Conservation (phyloP, 2,888 invertebrate genomes). For the Netelia virgata region DNA sequence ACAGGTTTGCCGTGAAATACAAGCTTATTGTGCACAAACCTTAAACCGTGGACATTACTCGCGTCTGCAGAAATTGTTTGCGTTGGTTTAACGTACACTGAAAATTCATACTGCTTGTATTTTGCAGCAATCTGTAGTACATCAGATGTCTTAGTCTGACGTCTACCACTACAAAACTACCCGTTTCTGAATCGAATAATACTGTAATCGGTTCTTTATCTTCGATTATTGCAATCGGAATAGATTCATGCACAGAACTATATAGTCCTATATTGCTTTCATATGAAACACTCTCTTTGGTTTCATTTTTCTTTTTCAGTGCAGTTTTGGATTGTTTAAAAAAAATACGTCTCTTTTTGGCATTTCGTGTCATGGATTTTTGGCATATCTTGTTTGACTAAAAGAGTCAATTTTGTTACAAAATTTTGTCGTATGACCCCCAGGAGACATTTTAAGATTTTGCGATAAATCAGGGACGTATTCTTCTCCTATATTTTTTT, state of each 20-base stretch:
- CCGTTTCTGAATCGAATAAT: conserved; percentile 69
- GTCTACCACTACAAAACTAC: conserved; percentile 63
- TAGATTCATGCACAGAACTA: conserved; percentile 54
- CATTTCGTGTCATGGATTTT: conserved; percentile 37
- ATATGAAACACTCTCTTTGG: conserved; percentile 60
- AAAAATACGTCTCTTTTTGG: conserved; percentile 45
- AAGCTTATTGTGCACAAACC: conserved; percentile 45
- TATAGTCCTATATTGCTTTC: conserved; percentile 58
- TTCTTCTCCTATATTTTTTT: conserved; percentile 57
- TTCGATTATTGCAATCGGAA: conserved; percentile 33
- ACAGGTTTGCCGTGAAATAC: conserved; percentile 50
- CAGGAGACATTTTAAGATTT: conserved; percentile 45
- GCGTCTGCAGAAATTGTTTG: conserved; percentile 63
- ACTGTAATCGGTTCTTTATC: conserved; percentile 72
- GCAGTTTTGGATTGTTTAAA: conserved; percentile 58
- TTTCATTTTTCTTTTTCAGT: conserved; percentile 65
- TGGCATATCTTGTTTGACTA: conserved; percentile 34
- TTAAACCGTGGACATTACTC: conserved; percentile 64
- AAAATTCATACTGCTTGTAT: conserved; percentile 57
- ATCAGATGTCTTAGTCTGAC: conserved; percentile 65
- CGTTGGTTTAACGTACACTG: conserved; percentile 64
- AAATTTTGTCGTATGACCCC: conserved; percentile 37
- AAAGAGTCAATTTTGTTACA: conserved; percentile 24
- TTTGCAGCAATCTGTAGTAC: conserved; percentile 67
- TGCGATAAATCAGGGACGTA: conserved; percentile 45